These are phyloP conservation scores for Aleiodes leptofemur DNA, from an alignment of 2,888 invertebrate genomes.

Conservation along the genomic window DNA sequence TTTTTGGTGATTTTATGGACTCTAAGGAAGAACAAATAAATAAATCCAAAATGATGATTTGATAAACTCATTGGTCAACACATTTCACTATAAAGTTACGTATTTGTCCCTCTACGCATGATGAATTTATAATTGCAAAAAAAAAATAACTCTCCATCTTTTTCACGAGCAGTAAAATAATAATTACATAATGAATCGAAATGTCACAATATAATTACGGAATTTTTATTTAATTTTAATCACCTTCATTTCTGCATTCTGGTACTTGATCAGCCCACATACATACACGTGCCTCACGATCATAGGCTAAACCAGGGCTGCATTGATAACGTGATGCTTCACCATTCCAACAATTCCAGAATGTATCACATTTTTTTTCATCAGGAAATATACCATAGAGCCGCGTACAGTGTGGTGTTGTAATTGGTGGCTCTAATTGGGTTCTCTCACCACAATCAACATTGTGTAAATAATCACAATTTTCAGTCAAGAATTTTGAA, in stretches of 20 bases:
- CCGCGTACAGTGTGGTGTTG: conserved; percentile 89
- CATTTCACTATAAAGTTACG: too few relatives aligned
- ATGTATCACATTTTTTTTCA: conserved; percentile 90
- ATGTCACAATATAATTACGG: too few relatives aligned
- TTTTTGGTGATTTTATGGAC: too few relatives aligned
- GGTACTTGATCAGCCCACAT: conserved; percentile 98
- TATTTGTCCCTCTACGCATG: too few relatives aligned
- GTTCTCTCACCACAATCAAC: conserved; percentile 93
- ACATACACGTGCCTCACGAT: conserved; percentile 93
- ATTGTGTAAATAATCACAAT: conserved; percentile 96
- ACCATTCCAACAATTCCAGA: conserved; percentile 98
- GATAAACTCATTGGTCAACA: too few relatives aligned
- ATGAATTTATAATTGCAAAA: too few relatives aligned
- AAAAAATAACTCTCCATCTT: too few relatives aligned
- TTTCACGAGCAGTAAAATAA: too few relatives aligned
- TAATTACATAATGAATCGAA: too few relatives aligned
- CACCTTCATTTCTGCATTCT: conserved; percentile 93
- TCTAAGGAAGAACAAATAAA: too few relatives aligned
- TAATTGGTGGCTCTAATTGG: conserved; percentile 90
- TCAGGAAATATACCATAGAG: conserved; percentile 96
- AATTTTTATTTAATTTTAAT: conserved; percentile 56
- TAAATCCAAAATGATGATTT: too few relatives aligned
- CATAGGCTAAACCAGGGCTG: conserved; percentile 95
- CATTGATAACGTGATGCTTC: conserved; percentile 96
- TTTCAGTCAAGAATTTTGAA: conserved; percentile 92